These are phyloP conservation scores for Porites cylindrica DNA, from an alignment of 92 coral and sea anemone species.

Conservation along the genomic window DNA sequence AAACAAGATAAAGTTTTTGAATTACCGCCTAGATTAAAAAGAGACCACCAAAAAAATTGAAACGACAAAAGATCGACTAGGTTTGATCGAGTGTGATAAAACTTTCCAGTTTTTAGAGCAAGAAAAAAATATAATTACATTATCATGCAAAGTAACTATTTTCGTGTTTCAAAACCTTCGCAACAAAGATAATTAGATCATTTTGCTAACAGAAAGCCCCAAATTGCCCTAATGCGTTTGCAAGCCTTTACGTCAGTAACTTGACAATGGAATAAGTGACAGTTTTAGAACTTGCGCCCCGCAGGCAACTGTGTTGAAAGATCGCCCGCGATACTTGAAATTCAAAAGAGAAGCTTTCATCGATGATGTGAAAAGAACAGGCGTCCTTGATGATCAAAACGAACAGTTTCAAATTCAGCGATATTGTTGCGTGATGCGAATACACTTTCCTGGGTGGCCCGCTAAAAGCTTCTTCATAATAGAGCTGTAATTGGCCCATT, in stretches of 20 bases:
- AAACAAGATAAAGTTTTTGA: slow-evolving; percentile 16
- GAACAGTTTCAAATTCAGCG: background rate
- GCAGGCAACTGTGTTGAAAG: background rate
- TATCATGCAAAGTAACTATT: slow-evolving; percentile 51
- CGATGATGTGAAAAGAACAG: background rate
- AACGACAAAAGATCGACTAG: background rate
- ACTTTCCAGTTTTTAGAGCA: background rate
- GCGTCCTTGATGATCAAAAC: background rate
- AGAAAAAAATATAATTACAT: slow-evolving; percentile 16
- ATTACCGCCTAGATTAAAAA: background rate
- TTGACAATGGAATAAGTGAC: slow-evolving; percentile 13
- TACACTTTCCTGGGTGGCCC: slow-evolving; percentile 18
- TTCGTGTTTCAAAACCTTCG: slow-evolving; percentile 44
- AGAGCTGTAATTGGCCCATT: slow-evolving; percentile 48
- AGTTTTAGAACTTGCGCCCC: background rate
- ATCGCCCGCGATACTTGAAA: background rate
- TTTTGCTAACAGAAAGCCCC: slow-evolving; percentile 40
- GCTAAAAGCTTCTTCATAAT: slow-evolving; percentile 43
- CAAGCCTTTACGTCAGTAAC: slow-evolving; percentile 40
- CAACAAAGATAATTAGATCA: slow-evolving; percentile 49
- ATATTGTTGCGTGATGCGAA: slow-evolving; percentile 40
- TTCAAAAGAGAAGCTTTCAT: background rate
- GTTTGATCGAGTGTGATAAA: background rate
- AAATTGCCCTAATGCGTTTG: slow-evolving; percentile 53
- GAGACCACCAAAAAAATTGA: background rate